These are phyloP conservation scores for Temnothorax nylanderi DNA, from an alignment of 1,140 invertebrate genomes.

Conservation along the genomic window DNA sequence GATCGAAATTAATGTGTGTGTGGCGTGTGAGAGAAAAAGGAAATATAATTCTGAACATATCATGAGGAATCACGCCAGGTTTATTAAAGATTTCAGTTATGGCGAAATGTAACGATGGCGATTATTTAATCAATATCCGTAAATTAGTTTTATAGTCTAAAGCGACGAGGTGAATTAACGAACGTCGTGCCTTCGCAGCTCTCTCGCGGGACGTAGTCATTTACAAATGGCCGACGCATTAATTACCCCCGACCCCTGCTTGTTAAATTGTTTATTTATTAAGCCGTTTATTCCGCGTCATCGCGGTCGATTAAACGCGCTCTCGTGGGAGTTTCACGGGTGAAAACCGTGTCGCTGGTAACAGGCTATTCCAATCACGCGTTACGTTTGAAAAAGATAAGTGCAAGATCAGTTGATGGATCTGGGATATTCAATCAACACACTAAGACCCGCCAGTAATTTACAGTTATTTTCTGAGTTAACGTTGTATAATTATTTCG, in stretches of 20 bases:
- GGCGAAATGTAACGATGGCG: neutral
- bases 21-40: constrained; percentile 34
- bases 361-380: neutral
- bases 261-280: constrained; percentile 58
- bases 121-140: constrained; percentile 57
- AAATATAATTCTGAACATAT: constrained; percentile 4
- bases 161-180: constrained; percentile 29
- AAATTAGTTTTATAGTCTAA: constrained; percentile 62
- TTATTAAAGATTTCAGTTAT: constrained; percentile 47
- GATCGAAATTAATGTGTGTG: constrained; percentile 32
- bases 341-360: constrained; percentile 9
- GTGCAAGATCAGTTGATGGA: neutral
- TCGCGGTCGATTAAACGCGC: constrained; percentile 49
- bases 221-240: constrained; percentile 54
- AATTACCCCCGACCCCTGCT: constrained; percentile 45
- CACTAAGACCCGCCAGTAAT: neutral
- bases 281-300: constrained; percentile 51
- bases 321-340: constrained; percentile 23
- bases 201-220: constrained; percentile 13
- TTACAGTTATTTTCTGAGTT: constrained; percentile 4
- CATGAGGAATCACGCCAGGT: constrained; percentile 44
- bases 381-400: constrained; percentile 24
- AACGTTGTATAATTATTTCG: constrained; percentile 39
- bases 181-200: constrained; percentile 32
- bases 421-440: neutral